These are phyloP conservation scores for Rhopalosiphum padi DNA, from an alignment of 1,140 invertebrate genomes.

Conservation along the genomic window DNA sequence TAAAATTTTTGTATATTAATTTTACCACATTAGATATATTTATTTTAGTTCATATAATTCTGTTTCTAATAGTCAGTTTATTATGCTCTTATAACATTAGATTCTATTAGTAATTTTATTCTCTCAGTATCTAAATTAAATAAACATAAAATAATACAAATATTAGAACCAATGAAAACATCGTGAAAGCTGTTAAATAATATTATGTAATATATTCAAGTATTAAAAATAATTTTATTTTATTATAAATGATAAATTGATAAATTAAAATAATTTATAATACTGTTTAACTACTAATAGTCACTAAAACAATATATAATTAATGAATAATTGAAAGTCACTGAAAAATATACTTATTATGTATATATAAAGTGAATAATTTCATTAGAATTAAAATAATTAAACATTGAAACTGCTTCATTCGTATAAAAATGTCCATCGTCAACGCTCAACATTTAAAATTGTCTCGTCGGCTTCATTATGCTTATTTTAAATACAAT, in stretches of 20 bases:
- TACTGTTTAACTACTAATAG: too few relatives aligned
- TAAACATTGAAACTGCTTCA: background rate
- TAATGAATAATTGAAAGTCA: too few relatives aligned
- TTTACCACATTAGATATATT: background rate
- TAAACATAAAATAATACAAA: background rate
- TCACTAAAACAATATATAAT: too few relatives aligned
- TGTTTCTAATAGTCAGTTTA: background rate
- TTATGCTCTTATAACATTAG: background rate
- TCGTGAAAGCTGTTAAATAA: background rate
- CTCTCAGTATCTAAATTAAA: background rate
- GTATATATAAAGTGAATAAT: background rate
- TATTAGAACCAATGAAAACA: background rate
- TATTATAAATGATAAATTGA: too few relatives aligned
- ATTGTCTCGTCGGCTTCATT: background rate
- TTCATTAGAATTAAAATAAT: background rate
- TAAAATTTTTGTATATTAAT: background rate
- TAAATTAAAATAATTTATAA: too few relatives aligned
- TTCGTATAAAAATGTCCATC: background rate
- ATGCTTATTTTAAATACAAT: background rate
- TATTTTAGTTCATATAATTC: background rate
- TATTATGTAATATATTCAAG: background rate
- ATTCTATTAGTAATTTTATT: background rate
- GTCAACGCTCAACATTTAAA: background rate
- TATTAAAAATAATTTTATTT: background rate
- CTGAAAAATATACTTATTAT: too few relatives aligned